Conservation (phyloP, 2,888 invertebrate genomes). For the Horisme vitalbata region DNA sequence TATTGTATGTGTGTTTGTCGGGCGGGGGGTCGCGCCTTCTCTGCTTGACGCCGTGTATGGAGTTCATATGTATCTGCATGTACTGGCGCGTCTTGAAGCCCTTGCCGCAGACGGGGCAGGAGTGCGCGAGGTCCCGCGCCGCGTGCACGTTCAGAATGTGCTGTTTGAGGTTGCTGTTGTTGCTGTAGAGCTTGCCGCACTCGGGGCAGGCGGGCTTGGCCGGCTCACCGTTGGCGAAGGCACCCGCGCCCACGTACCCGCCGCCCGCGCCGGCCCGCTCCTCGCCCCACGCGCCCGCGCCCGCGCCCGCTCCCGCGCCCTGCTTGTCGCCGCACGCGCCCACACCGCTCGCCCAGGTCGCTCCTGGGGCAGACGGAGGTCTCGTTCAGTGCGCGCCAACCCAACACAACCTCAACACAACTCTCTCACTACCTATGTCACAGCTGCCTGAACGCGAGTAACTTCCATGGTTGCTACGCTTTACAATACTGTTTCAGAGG, state of each 20-base stretch:
- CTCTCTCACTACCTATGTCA: constrained; percentile 3
- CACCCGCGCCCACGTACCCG: constrained; percentile 42
- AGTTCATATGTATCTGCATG: constrained; percentile 86
- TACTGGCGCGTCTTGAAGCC: constrained; percentile 88
- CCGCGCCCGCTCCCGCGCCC: constrained; percentile 47
- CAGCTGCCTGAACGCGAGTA: constrained; percentile 30
- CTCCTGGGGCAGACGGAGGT: constrained; percentile 78
- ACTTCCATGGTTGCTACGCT: constrained; percentile 35
- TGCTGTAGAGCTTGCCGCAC: constrained; percentile 87
- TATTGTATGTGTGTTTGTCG: constrained; percentile 69
- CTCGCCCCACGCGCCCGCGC: constrained; percentile 38
- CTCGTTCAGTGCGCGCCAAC: constrained; percentile 59
- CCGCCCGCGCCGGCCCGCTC: too few species aligned
- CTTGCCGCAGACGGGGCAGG: constrained; percentile 85
- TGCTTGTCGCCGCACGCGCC: constrained; percentile 43
- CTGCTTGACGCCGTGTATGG: constrained; percentile 86
- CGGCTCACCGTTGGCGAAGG: constrained; percentile 63
- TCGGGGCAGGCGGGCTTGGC: constrained; percentile 85
- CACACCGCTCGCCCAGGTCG: constrained; percentile 64
- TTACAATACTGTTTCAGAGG: constrained; percentile 27
- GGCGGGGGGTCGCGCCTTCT: constrained; percentile 76
- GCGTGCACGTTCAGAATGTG: constrained; percentile 87
- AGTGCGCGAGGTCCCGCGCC: constrained; percentile 82
- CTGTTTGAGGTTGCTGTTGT: constrained; percentile 87
- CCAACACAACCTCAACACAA: constrained; percentile 31